Base-by-base conservation (phyloP, 2,888 invertebrate species). In the Drosophila acutilabella region DNA sequence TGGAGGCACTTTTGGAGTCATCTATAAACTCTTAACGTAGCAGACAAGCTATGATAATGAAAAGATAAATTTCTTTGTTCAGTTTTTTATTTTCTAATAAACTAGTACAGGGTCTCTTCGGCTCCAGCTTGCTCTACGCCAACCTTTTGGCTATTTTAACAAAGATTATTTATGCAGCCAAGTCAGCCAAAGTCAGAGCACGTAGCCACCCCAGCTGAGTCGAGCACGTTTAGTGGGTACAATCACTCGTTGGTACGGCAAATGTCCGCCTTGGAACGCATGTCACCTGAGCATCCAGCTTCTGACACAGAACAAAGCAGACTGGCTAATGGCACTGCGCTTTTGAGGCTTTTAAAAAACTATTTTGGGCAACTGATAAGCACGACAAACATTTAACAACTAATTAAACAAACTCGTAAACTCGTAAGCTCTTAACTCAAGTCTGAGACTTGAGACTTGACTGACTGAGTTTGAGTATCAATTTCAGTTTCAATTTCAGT, bases 301-400 rank as follows among this genome's bases (percentile, higher is more conserved):
- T 56, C 61, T 47, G 60, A 50, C 38, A 5, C 57, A 40, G 13
- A 30, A 26, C 56, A 41, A n/a, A 23, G 10, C 20, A 13, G 41
- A 23, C 64, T 60, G 73, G 20, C 51, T 23, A 41, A 41, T 73
- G 68, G 78, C 69, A 30, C 51, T 48, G 54, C 45, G 73, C 57
- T 71, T 40, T 6, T 66, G 45, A 61, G 41, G 53, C 59, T 74
- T 65, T 77, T 67, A 81, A 8, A 74, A 51, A 73, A 68, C 13
- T 13, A 8, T 36, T 73, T 69, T 60, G 42, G 50, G 62, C 72
- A 77, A 78, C 74, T 82, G 87, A 81, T 80, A 85, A 85, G 70
- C 78, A 72, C 69, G 76, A 81, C 81, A 81, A 86, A 80, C 88
- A 85, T 85, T 87, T 88, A 87, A 83, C 86, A 88, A 80, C 83